Conservation (phyloP, 2,888 invertebrate genomes). For the Drosophila glabriapex region DNA sequence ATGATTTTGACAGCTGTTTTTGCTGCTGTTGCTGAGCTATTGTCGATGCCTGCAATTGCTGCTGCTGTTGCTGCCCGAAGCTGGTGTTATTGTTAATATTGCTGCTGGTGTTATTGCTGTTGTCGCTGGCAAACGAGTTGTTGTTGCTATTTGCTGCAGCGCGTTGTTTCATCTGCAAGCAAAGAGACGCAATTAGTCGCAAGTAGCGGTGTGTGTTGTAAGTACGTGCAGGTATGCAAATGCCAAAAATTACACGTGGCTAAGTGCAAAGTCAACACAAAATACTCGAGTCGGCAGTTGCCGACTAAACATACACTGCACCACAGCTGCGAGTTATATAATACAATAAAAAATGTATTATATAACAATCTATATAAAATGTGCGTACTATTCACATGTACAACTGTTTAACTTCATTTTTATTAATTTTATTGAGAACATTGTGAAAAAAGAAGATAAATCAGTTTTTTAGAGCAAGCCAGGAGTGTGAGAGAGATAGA, state of each 20-base stretch:
- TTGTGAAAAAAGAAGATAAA: neutral
- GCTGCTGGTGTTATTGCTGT: conserved; percentile 25
- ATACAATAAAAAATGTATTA: neutral
- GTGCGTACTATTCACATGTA: neutral
- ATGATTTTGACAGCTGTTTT: conserved; percentile 47
- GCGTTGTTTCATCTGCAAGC: conserved; percentile 82
- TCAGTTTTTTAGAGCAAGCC: too few relatives aligned
- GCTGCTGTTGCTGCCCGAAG: conserved; percentile 38
- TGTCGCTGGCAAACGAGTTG: conserved; percentile 48
- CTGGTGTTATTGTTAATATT: conserved; percentile 42
- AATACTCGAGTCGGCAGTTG: neutral
- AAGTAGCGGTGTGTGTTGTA: conserved; percentile 23
- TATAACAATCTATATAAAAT: neutral
- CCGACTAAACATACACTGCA: neutral
- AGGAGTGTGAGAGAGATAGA: neutral
- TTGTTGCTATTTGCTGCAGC: conserved; percentile 61
- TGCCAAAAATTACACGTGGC: conserved; percentile 67
- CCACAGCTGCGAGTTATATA: neutral
- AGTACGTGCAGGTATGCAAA: conserved; percentile 71
- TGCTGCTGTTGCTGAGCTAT: conserved; percentile 41
- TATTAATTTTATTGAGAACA: neutral
- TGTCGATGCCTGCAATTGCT: conserved; percentile 27
- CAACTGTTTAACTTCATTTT: neutral
- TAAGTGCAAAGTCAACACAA: conserved; percentile 22
- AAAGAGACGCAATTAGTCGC: conserved; percentile 40